phyloP scores from a whole-genome alignment of 2,797 vertebrate species.

The Bryconaethiops microstoma region DNA sequence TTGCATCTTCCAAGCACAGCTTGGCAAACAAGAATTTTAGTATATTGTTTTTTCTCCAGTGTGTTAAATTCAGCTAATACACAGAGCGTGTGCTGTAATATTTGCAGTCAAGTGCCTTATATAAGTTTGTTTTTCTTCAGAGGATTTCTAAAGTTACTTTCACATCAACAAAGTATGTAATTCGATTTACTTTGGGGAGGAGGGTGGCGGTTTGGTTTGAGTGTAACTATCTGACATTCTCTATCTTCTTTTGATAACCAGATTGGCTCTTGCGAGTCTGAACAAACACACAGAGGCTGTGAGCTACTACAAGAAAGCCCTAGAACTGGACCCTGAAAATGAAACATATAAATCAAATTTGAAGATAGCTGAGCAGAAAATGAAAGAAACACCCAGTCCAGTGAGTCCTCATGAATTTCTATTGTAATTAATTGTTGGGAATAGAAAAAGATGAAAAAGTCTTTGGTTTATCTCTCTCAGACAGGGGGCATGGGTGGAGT shows the following conservation, averaged over 20 bases:
- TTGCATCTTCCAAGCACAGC: too few relatives aligned
- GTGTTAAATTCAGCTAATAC: too few relatives aligned
- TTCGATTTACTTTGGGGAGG: too few relatives aligned
- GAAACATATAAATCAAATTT: constrained; percentile 94
- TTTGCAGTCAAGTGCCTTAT: too few relatives aligned
- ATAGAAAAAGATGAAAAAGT: too few relatives aligned
- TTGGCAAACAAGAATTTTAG: too few relatives aligned
- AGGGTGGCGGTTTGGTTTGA: not conserved
- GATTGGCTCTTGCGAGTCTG: constrained; percentile 91
- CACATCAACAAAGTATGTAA: too few relatives aligned
- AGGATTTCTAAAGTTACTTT: too few relatives aligned
- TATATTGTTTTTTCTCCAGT: too few relatives aligned
- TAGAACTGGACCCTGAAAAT: constrained; percentile 94
- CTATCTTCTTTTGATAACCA: constrained; percentile 56
- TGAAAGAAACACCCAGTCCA: constrained; percentile 87
- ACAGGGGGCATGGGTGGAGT: constrained; percentile 87
- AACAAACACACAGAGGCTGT: constrained; percentile 92
- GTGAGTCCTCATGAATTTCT: constrained; percentile 67
- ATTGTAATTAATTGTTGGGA: not conserved
- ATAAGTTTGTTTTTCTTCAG: too few relatives aligned
- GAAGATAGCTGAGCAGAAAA: constrained; percentile 93
- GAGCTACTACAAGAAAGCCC: constrained; percentile 89
- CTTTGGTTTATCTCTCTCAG: constrained; percentile 66
- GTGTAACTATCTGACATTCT: constrained; percentile 4
- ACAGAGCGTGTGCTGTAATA: too few relatives aligned